Evolutionary conservation across 2,888 invertebrate species (phyloP), one percentile per base, ranked within the genome.

Genomic region (Nymphalis urticae): DNA sequence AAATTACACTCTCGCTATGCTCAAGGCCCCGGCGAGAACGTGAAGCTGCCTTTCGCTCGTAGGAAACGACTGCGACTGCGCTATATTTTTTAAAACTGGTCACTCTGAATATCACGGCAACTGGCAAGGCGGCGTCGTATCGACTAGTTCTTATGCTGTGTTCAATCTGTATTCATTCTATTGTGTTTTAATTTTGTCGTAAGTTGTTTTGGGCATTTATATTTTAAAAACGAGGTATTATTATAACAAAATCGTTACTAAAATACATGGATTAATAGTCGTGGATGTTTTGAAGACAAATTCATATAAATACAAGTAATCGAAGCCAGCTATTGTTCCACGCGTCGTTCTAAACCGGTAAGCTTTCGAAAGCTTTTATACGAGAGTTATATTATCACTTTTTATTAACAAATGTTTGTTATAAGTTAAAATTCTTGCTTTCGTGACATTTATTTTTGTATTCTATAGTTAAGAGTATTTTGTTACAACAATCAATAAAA

Each of bases 311-410:
- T 32, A 58, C 19, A 42, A 19, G 1, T 42, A 42, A 42, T 19
- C 42, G 36, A 42, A 58, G 58, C 58, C n/a, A 19, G 7, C 19
- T 42, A 32, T 42, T n/a, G 36, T 36, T 61, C 66, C 61, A 61
- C 61, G 61, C 60, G 61, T 66, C 56, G 48, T 50, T 47, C 32
- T 56, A 62, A 62, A 67, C 66, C 62, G 69, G 65, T 69, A 65
- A 69, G 65, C 69, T 69, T 69, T 50, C 48, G 48, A 56, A 54
- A 68, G 68, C 68, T 64, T 64, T 68, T 66, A 47, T 24, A n/a
- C 3, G 32, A 19, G 32, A 10, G 8, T 19, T 58, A 19, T 17
- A 17, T 13, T 13, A 10, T 10, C 10, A 16, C 19, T 47, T 32
- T 54, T 32, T 53, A n/a, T n/a, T 32, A 56, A 27, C 17, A 48